These are phyloP conservation scores for Podotricha telesiphe DNA, from an alignment of 2,888 invertebrate genomes.

Conservation along the genomic window DNA sequence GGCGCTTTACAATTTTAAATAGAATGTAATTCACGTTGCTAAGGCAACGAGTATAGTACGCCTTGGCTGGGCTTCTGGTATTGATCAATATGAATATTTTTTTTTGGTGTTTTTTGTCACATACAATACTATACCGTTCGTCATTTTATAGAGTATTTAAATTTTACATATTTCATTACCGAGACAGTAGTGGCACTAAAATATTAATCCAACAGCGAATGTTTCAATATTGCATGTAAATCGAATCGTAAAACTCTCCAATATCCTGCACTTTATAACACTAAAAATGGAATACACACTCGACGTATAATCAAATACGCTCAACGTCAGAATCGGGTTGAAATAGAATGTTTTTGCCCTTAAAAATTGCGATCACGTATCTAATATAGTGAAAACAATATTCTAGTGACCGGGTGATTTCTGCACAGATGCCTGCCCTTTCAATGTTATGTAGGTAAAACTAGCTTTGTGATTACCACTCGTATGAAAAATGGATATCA, in stretches of 20 bases:
- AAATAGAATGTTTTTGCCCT: constrained; percentile 81
- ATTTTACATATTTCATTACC: constrained; percentile 19
- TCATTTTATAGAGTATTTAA: constrained; percentile 22
- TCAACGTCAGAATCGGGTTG: constrained; percentile 69
- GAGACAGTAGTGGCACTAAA: constrained; percentile 46
- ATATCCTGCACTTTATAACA: constrained; percentile 71
- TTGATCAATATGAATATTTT: background rate
- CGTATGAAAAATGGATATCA: constrained; percentile 65
- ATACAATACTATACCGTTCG: background rate
- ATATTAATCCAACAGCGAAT: constrained; percentile 66
- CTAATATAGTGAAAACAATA: constrained; percentile 85
- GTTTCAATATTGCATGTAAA: constrained; percentile 76
- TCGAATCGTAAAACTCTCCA: constrained; percentile 70
- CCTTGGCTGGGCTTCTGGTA: too few relatives aligned
- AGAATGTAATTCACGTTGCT: too few relatives aligned
- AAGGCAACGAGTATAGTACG: too few relatives aligned
- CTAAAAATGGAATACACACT: constrained; percentile 70
- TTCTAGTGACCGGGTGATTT: constrained; percentile 84
- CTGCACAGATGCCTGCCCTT: constrained; percentile 79
- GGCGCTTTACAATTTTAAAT: too few relatives aligned
- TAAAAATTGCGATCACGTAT: constrained; percentile 84
- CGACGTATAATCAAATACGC: constrained; percentile 76
- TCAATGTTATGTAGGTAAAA: constrained; percentile 73
- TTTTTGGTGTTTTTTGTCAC: background rate
- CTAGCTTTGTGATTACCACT: constrained; percentile 66